These are phyloP conservation scores for Zosterops hypoxanthus DNA, from an alignment of 2,113 vertebrate genomes.

Conservation along the genomic window DNA sequence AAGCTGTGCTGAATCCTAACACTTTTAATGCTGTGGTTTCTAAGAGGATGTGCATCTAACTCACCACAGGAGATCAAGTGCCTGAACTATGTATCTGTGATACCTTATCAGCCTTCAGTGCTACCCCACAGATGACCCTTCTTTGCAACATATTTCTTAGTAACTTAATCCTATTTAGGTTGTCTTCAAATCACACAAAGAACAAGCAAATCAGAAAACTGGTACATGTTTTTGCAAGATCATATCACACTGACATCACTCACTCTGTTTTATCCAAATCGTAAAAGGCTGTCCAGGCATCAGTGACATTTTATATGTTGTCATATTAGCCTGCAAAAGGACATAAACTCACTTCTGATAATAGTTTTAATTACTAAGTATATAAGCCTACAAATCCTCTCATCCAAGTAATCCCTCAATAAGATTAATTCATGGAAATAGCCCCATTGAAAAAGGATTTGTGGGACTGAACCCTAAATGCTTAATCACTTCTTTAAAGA, in stretches of 20 bases:
- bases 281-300: neutral
- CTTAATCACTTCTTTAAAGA: conserved; percentile 28
- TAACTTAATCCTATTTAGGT: conserved; percentile 67
- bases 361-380: conserved; percentile 55
- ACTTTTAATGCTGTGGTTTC: conserved; percentile 45
- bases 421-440: conserved; percentile 36
- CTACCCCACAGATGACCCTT: neutral
- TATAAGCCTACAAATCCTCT: conserved; percentile 35
- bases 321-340: neutral
- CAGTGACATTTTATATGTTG: neutral
- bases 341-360: conserved; percentile 23
- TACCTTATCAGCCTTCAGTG: neutral
- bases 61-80: conserved; percentile 48
- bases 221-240: conserved; percentile 43
- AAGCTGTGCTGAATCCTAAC: neutral
- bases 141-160: conserved; percentile 43
- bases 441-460: conserved; percentile 19
- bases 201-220: conserved; percentile 26
- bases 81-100: conserved; percentile 50
- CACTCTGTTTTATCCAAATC: neutral
- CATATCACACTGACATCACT: neutral
- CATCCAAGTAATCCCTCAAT: conserved; percentile 30
- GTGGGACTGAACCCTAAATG: neutral
- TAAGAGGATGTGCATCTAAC: conserved; percentile 60
- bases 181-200: conserved; percentile 54